Base-by-base conservation (phyloP, 2,113 vertebrate species). In the Muntiacus muntjak region DNA sequence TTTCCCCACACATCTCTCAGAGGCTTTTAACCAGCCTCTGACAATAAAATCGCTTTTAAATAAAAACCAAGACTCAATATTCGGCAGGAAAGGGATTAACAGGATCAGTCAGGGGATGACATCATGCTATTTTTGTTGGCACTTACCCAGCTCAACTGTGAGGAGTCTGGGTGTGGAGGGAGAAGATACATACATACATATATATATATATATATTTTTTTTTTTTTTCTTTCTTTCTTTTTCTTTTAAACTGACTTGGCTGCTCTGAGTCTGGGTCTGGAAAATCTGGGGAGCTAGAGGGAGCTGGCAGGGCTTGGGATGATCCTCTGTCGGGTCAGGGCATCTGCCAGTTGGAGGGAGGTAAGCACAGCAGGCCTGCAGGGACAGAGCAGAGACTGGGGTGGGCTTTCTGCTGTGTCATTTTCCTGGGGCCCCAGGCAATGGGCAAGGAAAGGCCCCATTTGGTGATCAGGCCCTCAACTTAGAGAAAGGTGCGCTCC, bases 11-110 rank as follows among this genome's bases (percentile, higher is more conserved):
- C 26, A n/a, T 57, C 30, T 95, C 92, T 81, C 96, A 86, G 84
- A 95, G 97, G 76, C 79, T 98, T 97, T 96, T 97, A 98, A 94
- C 85, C 81, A 93, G 92, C 62, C 78, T 90, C 94, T 96, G 88
- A 97, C 96, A 98, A 95, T 98, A 98, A 96, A 98, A 98, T 96
- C 8, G 1, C 91, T 96, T 98, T 98, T 96, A 98, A 97, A 97
- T 93, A 98, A 98, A 98, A 98, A 97, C 90, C 76, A 91, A 97
- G 97, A 84, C 85, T 97, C 71, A 60, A 58, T 97, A 97, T 96
- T 98, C 50, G 40, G 64, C 96, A 97, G 95, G 93, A 98, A 97
- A 96, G 81, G 97, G 96, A 98, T 98, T 97, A 95, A 89, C 92
- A 58, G 89, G 96, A 98, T 97, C 97, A 97, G 96, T 85, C 12